Evolutionary conservation across 1,140 invertebrate genomes (phyloP).

Genomic region (Brachionus sp.): DNA sequence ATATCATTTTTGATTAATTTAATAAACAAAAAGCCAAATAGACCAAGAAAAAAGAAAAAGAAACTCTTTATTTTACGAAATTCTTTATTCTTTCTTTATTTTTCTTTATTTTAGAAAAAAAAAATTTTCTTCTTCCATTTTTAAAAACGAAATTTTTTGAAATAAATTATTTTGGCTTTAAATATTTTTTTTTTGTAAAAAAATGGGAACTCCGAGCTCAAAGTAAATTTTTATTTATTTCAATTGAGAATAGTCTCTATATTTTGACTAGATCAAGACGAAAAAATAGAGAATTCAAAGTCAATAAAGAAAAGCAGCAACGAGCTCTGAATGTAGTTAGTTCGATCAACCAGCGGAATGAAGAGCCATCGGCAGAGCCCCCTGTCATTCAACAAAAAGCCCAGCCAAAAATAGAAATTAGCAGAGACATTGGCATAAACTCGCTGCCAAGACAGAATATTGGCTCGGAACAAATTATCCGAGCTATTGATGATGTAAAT

Average conservation of each 20-base stretch:
- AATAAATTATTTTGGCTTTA: not conserved
- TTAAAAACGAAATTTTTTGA: not conserved
- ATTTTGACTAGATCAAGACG: not conserved
- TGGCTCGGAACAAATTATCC: not conserved
- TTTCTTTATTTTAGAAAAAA: too few relatives aligned
- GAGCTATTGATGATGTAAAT: conserved; percentile 39
- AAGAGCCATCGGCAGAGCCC: not conserved
- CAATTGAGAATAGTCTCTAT: not conserved
- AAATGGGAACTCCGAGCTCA: conserved; percentile 9
- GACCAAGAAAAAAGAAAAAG: not conserved
- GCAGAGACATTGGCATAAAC: not conserved
- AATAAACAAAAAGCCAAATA: not conserved
- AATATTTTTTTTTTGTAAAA: not conserved
- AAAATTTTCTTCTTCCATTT: not conserved
- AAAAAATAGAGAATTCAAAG: not conserved
- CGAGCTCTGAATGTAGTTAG: not conserved
- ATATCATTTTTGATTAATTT: not conserved
- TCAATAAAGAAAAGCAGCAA: not conserved
- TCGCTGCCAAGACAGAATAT: not conserved
- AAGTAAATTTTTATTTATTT: not conserved
- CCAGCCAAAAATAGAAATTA: not conserved
- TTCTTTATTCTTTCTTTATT: too few relatives aligned
- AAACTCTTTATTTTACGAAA: too few relatives aligned
- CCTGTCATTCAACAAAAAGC: not conserved
- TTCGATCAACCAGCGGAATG: not conserved